Conservation (phyloP, 2,113 vertebrate species). For the Platysternon megacephalum region DNA sequence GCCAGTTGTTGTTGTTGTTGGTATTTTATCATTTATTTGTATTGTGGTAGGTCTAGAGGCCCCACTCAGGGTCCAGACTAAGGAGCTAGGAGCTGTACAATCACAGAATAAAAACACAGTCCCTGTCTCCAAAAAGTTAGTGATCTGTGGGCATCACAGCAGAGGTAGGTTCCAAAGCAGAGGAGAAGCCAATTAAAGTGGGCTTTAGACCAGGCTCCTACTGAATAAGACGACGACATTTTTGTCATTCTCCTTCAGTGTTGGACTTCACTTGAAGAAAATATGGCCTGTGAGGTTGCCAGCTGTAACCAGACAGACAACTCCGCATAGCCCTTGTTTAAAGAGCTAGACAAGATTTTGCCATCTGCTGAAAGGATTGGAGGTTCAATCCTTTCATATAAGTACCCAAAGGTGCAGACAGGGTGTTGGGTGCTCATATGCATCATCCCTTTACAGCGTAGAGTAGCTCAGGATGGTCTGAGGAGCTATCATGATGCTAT, state of each 20-base stretch:
- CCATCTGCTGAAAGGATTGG: not conserved
- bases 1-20: no score
- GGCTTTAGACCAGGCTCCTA: not conserved
- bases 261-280: not conserved
- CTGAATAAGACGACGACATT: not conserved
- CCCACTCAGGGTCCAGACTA: no score
- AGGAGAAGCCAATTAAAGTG: not conserved
- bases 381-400: not conserved
- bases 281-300: not conserved
- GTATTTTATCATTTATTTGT: no score
- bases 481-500: rapidly evolving
- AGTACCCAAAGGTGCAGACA: no score
- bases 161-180: no score
- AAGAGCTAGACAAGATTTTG: not conserved
- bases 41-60: no score
- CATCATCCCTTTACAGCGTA: not conserved
- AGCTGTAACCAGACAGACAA: constrained; percentile 36
- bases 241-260: not conserved
- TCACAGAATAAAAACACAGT: no score
- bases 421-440: no score
- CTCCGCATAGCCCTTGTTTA: not conserved
- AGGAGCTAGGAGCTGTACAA: no score
- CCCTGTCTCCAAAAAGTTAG: no score
- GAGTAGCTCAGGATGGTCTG: rapidly evolving
- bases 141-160: no score